Evolutionary conservation across 2,113 vertebrate species (phyloP), one percentile per base, ranked within the genome.

Genomic region (Rhabdornis inornatus): DNA sequence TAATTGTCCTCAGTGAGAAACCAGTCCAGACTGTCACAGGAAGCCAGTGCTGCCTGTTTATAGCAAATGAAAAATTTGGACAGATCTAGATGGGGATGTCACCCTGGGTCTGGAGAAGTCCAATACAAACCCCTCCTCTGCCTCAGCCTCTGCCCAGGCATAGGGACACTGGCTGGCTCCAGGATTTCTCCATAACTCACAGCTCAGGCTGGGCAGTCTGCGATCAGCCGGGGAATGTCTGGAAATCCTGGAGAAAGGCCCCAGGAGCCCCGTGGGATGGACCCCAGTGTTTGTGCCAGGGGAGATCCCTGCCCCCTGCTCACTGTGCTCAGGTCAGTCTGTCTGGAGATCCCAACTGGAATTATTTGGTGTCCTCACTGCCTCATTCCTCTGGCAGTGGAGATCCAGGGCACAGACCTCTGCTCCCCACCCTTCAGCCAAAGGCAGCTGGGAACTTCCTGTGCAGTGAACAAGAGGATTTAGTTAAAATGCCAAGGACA

Each of bases 281-380:
- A 2, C 35, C 33, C 9, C 0, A 0, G 72, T 7, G 8, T 70
- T 31, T 44, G 60, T 57, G 33, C 24, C 35, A 71, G 27, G 24
- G 23, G 35, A 71, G 35, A 24, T 49, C 22, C 14, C 74, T 60
- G 50, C 40, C 35, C n/a, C 15, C 37, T n/a, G 60, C 65, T 85
- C 47, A 0, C 52, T 33, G 52, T 4, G 7, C 83, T 64, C 53
- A 16, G 61, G 24, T 37, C 50, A 21, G 15, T 22, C 53, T 45
- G 25, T 3, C 74, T 83, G 86, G 20, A 76, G 42, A 59, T 50
- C 12, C 45, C 28, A 13, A 0, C 0, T 3, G 77, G 64, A 57
- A 50, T 63, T 27, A 7, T 11, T 2, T 39, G 70, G 25, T 68
- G 72, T 24, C 50, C n/a, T 83, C 79, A 13, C 20, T 28, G 42